Base-by-base conservation (phyloP, 2,113 vertebrate genomes). In the Tiliqua scincoides region DNA sequence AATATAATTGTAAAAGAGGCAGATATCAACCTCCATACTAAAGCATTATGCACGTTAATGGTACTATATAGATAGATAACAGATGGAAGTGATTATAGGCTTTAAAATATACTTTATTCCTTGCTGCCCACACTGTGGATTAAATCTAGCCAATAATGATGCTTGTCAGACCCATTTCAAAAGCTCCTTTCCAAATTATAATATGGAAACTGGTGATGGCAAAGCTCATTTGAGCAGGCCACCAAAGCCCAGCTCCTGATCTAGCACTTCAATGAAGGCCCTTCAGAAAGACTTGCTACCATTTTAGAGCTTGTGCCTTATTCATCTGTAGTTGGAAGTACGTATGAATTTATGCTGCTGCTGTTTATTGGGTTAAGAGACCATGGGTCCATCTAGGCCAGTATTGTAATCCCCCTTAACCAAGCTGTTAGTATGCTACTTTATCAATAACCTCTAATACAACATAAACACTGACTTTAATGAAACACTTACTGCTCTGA, bases 351-450 rank as follows among this genome's bases (percentile, higher is more conserved):
- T 48, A 48, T 48, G 43, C 4, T 4, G 43, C 43, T 48, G 43
- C 43, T 48, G 43, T 48, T 48, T 48, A 48, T 8, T 48, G 43
- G 8, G 43, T 48, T 48, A 48, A n/a, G n/a, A n/a, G 43, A 48
- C 43, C 8, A 8, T 48, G 4, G 43, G 43, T 48, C 43, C 4
- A 48, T 48, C 43, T 5, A 48, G 43, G 4, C 8, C 43, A 48
- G 43, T 48, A 48, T 48, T 48, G 43, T 48, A 48, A 90, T 90
- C 92, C 92, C 87, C 61, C 87, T 92, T 73, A 75, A 88, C 88
- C 89, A 90, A 91, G 91, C 90, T 94, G 40, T 91, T 83, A 89
- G 91, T 93, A 90, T 93, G 89, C 3, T 25, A 91, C 57, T 82
- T 90, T 84, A 88, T 93, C 84, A 91, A 82, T 90, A 91, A 90